Percentiles rank a stretch among this genome's conserved stretches.
phyloP scores from a whole-genome alignment of 2,888 invertebrate species.

The Eupeodes latifasciatus region DNA sequence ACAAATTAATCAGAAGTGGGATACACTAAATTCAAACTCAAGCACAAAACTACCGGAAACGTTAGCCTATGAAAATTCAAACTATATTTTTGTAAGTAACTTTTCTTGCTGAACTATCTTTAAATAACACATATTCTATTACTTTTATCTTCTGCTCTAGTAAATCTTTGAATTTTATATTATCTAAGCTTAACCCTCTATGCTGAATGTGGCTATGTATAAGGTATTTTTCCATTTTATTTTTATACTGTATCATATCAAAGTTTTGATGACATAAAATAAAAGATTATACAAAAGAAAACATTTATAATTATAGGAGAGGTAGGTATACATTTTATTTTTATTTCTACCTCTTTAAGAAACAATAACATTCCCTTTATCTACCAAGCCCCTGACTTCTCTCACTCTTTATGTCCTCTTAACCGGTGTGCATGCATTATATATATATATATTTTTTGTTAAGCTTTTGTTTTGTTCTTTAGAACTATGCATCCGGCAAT shows the following conservation, averaged over 20 bases:
- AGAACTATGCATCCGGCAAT: constrained; percentile 70
- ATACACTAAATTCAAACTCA: too few relatives aligned
- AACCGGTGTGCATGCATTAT: background rate
- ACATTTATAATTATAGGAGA: too few relatives aligned
- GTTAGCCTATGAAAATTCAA: background rate
- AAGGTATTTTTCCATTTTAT: background rate
- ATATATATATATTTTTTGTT: background rate
- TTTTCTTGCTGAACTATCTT: background rate
- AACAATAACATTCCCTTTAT: constrained; percentile 28
- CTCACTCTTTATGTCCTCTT: background rate
- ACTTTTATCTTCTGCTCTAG: constrained; percentile 27
- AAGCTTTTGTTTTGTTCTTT: constrained; percentile 18
- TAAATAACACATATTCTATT: constrained; percentile 1
- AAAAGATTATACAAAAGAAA: background rate
- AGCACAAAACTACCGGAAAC: background rate
- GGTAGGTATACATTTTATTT: background rate
- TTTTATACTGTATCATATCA: background rate
- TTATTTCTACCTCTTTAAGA: constrained; percentile 8
- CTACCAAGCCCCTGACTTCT: background rate
- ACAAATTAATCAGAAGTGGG: too few relatives aligned
- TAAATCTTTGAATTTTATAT: constrained; percentile 1
- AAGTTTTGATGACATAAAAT: constrained; percentile 41
- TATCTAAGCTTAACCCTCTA: background rate
- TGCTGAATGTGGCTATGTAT: background rate
- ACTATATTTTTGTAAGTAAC: background rate